Percentiles rank a stretch among this genome's conserved stretches.
Evolutionary conservation across 2,888 invertebrate genomes (phyloP).

Genomic region (Perizoma flavofasciatum): DNA sequence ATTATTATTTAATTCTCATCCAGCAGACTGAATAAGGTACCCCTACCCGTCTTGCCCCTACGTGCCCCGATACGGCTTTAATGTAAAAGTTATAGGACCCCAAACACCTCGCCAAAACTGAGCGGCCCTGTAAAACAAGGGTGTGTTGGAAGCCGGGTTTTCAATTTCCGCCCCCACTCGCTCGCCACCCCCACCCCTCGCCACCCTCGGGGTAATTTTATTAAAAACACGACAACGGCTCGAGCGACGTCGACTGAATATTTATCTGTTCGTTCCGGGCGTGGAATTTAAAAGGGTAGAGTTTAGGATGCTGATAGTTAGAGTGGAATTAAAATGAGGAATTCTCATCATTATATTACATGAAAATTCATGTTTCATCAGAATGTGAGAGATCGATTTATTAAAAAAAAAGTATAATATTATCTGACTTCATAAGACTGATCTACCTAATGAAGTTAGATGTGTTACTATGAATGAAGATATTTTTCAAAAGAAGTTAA

Average conservation of each 20-base stretch:
- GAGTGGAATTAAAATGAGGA: constrained; percentile 21
- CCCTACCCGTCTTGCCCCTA: too few relatives aligned
- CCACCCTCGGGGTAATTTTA: constrained; percentile 67
- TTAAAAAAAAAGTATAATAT: too few relatives aligned
- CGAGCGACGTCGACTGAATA: constrained; percentile 58
- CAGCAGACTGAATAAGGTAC: too few relatives aligned
- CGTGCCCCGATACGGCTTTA: too few relatives aligned
- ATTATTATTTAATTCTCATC: too few relatives aligned
- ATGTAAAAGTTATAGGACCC: too few relatives aligned
- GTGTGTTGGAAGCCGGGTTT: constrained; percentile 70
- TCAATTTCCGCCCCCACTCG: constrained; percentile 68
- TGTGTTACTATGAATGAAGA: too few relatives aligned
- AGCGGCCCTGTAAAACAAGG: constrained; percentile 50
- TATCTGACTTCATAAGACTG: too few relatives aligned
- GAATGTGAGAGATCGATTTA: too few relatives aligned
- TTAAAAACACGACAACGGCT: constrained; percentile 70
- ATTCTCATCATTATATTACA: background rate
- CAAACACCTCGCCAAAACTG: background rate
- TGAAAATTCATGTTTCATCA: too few relatives aligned
- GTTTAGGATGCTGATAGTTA: constrained; percentile 23
- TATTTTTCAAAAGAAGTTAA: too few relatives aligned
- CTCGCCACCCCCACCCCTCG: constrained; percentile 35
- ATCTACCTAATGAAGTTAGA: too few relatives aligned
- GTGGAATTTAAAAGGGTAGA: constrained; percentile 52
- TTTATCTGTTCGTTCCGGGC: constrained; percentile 69